Percentiles rank a stretch among this genome's conserved stretches.
phyloP scores from a whole-genome alignment of 2,797 vertebrate species.

The Argyrosomus regius region DNA sequence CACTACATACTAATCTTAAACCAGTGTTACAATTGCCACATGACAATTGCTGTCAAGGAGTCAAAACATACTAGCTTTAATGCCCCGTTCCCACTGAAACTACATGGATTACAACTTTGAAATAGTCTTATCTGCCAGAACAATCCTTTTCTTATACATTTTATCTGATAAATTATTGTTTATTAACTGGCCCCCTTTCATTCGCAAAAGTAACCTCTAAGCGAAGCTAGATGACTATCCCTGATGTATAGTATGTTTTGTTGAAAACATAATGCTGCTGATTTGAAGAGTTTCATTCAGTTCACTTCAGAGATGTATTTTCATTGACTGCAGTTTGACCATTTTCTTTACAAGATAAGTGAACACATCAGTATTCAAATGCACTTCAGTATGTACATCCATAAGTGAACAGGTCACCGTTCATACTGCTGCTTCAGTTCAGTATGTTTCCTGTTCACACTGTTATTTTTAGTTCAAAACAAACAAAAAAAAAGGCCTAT shows the following conservation, averaged over 20 bases:
- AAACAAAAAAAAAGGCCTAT: neutral
- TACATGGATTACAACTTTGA: no score
- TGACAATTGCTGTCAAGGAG: no score
- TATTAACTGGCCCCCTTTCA: no score
- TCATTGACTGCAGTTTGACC: neutral
- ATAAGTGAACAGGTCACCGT: neutral
- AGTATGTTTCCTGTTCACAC: neutral
- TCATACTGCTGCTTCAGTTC: neutral
- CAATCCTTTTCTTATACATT: no score
- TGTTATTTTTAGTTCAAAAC: neutral
- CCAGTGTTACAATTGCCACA: no score
- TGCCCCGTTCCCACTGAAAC: no score
- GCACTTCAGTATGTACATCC: neutral
- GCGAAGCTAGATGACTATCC: no score
- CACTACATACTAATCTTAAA: no score
- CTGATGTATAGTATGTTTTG: neutral
- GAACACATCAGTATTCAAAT: neutral
- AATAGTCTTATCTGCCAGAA: no score
- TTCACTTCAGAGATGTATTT: neutral
- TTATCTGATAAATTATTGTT: no score
- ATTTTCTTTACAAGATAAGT: neutral
- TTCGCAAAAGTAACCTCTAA: no score
- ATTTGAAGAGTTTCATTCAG: neutral
- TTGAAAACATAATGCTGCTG: neutral
- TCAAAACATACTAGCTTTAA: no score